Evolutionary conservation across 2,888 invertebrate species (phyloP).

Genomic region (Brachylomia viminalis): DNA sequence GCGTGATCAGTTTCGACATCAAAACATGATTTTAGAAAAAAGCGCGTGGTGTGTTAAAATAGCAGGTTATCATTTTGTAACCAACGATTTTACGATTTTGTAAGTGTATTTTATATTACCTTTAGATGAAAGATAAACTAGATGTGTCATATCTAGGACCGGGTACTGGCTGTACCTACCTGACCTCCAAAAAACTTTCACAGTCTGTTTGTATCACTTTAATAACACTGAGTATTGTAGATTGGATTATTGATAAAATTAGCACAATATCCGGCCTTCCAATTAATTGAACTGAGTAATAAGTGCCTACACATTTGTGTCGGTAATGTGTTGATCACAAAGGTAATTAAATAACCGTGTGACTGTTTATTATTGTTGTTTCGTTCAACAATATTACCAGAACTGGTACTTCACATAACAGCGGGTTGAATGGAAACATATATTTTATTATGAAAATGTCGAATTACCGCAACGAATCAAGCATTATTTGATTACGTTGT

Average conservation of each 20-base stretch:
- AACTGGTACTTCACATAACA: neutral
- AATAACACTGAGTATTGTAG: neutral
- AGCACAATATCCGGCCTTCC: neutral
- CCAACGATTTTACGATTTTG: too few species aligned
- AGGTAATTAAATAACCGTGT: slow-evolving; percentile 18
- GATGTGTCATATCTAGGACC: too few species aligned
- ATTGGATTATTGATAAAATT: neutral
- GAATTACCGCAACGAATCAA: neutral
- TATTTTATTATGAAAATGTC: neutral
- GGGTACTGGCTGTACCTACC: too few species aligned
- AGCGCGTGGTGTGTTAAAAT: too few species aligned
- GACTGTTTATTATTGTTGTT: slow-evolving; percentile 16
- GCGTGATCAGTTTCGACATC: too few species aligned
- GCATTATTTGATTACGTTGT: too few species aligned
- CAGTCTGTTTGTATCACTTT: neutral
- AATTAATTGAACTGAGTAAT: slow-evolving; percentile 24
- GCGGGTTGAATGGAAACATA: neutral
- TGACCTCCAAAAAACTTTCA: neutral
- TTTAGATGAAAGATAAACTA: too few species aligned
- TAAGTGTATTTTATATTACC: neutral
- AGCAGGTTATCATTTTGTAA: too few species aligned
- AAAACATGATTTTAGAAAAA: too few species aligned
- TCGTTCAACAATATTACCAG: neutral
- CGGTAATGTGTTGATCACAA: slow-evolving; percentile 14
- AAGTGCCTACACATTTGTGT: neutral